Conservation (phyloP, 2,113 vertebrate species). For the Dicaeum eximium region DNA sequence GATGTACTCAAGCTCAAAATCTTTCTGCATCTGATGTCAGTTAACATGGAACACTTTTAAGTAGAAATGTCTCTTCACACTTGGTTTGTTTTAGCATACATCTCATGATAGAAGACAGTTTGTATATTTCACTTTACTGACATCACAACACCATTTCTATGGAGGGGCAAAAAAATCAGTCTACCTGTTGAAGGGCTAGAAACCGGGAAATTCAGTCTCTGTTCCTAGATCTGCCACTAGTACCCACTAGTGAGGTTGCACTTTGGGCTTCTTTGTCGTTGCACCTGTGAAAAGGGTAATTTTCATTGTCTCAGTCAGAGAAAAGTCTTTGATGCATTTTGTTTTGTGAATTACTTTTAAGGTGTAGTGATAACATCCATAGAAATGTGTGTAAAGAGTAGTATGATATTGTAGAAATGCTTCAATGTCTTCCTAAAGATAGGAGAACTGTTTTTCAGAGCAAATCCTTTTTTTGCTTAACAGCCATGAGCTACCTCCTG, state of each 20-base stretch:
- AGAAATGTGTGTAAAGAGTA: not conserved
- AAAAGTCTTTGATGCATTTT: not conserved
- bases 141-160: not conserved
- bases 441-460: not conserved
- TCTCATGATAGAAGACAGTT: not conserved
- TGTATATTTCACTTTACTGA: not conserved
- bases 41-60: not conserved
- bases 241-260: not conserved
- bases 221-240: not conserved
- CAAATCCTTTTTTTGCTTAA: not conserved
- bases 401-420: not conserved
- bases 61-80: not conserved
- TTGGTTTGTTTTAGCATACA: not conserved
- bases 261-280: not conserved
- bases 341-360: not conserved
- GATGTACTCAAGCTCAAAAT: not conserved
- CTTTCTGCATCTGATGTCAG: not conserved
- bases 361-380: not conserved
- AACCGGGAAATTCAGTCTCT: not conserved
- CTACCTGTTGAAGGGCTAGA: not conserved
- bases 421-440: not conserved
- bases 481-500: not conserved
- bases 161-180: not conserved
- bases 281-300: not conserved
- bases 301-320: not conserved